phyloP scores from a whole-genome alignment of 1,140 invertebrate species.

The Anastatus disparis region DNA sequence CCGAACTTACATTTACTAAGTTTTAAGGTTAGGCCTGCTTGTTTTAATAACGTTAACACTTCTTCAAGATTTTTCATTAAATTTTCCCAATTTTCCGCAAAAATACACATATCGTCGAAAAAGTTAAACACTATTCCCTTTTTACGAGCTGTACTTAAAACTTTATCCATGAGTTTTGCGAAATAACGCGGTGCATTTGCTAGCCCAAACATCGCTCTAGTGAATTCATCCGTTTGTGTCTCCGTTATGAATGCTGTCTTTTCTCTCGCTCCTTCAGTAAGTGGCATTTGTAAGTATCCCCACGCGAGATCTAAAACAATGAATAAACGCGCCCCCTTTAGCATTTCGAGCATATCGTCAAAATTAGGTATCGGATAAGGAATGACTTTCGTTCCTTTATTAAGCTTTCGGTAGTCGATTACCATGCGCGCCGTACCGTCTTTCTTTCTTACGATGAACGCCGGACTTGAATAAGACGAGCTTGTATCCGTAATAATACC shows the following conservation, averaged over 20 bases:
- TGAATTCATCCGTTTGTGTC: slow-evolving; percentile 27
- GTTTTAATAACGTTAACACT: slow-evolving; percentile 17
- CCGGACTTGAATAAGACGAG: slow-evolving; percentile 47
- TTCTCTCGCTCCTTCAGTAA: slow-evolving; percentile 10
- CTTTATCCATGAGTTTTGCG: slow-evolving; percentile 32
- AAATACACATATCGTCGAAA: slow-evolving; percentile 40
- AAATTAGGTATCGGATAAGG: slow-evolving; percentile 36
- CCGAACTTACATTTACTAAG: slow-evolving; percentile 36
- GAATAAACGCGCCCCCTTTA: slow-evolving; percentile 34
- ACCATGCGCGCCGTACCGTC: slow-evolving; percentile 46
- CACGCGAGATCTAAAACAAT: slow-evolving; percentile 29
- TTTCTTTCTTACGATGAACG: slow-evolving; percentile 50
- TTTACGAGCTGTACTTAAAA: slow-evolving; percentile 3
- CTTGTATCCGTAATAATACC: slow-evolving; percentile 28
- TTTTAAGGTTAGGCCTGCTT: slow-evolving; percentile 20
- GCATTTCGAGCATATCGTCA: slow-evolving; percentile 32
- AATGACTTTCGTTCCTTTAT: slow-evolving; percentile 52
- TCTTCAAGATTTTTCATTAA: slow-evolving; percentile 16
- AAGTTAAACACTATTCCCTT: slow-evolving; percentile 14
- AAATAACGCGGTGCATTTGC: slow-evolving; percentile 34
- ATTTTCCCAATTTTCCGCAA: slow-evolving; percentile 1
- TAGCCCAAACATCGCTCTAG: slow-evolving; percentile 36
- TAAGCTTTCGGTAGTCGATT: slow-evolving; percentile 63
- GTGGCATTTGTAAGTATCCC: slow-evolving; percentile 51
- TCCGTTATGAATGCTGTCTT: slow-evolving; percentile 39